Base-by-base conservation (phyloP, 2,113 vertebrate species). In the Varanus salvator region DNA sequence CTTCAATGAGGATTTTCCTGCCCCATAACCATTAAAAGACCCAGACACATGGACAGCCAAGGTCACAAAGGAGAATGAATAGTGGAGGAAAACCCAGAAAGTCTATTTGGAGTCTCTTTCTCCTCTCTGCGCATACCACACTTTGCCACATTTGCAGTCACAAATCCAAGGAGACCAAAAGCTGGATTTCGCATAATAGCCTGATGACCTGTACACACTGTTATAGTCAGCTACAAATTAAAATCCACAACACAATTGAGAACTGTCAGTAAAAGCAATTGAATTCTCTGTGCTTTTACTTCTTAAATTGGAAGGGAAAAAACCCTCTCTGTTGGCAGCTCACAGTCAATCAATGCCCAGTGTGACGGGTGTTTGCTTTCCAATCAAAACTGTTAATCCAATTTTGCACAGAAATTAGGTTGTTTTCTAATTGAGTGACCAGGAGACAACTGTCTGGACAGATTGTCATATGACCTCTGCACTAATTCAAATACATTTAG, bases 161-260 rank as follows among this genome's bases (percentile, higher is more conserved):
- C 57, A 88, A 81, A 92, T 90, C 89, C 84, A 4, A 84, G 50
- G 93, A 90, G 66, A 29, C 21, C 54, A 75, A 81, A 74, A 81
- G 52, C 44, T 82, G 84, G 50, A 81, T 86, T 93, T 93, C 88
- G 89, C 8, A 80, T 88, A 92, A 87, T 68, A 57, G 50, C 88
- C 85, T 89, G 44, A 60, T 87, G 87, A 92, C 64, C 86, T 90
- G 54, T 87, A 92, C 29, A 38, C 85, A 80, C 92, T 92, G 7
- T 89, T 87, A 87, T 92, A 93, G 84, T 92, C 74, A 90, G 29
- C 74, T 64, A n/a, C 87, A 78, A 90, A 94, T 90, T 90, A 71
- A 77, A 89, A 77, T 44, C 87, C 21, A 38, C 75, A 93, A 93
- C 91, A 88, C 57, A 93, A 94, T 93, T 84, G 38, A 85, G 29